Base-by-base conservation (phyloP, 2,797 vertebrate genomes). In the Lates japonicus region DNA sequence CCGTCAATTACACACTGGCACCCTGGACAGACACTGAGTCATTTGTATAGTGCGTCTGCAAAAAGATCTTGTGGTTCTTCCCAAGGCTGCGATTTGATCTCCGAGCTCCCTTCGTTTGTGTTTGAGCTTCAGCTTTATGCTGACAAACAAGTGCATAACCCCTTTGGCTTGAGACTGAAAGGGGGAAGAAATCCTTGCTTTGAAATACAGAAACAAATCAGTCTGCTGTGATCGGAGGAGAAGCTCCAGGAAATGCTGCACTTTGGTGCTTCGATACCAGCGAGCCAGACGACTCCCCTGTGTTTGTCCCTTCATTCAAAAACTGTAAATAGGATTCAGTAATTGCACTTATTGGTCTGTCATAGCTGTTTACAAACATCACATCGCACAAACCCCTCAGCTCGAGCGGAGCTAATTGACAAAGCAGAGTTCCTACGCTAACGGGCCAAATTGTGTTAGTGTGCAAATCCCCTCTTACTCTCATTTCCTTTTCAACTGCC, bases 401-500 rank as follows among this genome's bases (percentile, higher is more conserved):
- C 69, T 87, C 54, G 82, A 72, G 41, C 52, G 73, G 76, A 46
- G 55, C 64, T 82, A 72, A 82, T 48, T 87, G 69, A 70, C 54
- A 68, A 70, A 82, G 64, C 59, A 13, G 35, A 68, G 69, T 70
- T 88, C 64, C 70, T 49, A 69, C 5, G 19, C 64, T 73, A 81
- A 81, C 46, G 57, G 80, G 63, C 64, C 58, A 67, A 95, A 93
- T 83, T 92, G 89, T 93, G 94, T 95, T 92, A 95, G 90, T 93
- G 92, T 95, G 94, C 85, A 95, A 95, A 96, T 95, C 91, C 92
- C 92, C 39, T 88, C 92, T 95, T 95, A 92, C 89, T 93, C 93
- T 92, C 84, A 83, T 95, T 96, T 94, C 92, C 90, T 80, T 89
- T 83, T 90, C 90, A 93, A 88, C 83, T 76, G 75, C 63, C 65